Evolutionary conservation across 2,888 invertebrate genomes (phyloP).

Genomic region (Craniophora ligustri): DNA sequence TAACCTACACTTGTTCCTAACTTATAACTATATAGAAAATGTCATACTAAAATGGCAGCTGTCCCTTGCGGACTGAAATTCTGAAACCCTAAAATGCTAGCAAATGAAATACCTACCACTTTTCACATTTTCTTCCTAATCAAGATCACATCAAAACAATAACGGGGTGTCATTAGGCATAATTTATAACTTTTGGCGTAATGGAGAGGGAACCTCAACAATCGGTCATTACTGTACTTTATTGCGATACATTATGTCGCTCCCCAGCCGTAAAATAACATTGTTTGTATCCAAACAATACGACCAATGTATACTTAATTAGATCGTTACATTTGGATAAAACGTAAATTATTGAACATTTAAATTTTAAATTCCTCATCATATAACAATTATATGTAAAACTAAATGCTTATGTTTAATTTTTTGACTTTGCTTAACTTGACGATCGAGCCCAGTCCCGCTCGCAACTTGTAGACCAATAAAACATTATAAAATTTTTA

Average conservation of each 20-base stretch:
- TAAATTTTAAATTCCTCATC: not conserved
- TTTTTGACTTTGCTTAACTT: too few species aligned
- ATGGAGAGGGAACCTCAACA: constrained; percentile 17
- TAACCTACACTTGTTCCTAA: too few species aligned
- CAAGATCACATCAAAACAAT: constrained; percentile 29
- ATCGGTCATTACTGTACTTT: constrained; percentile 36
- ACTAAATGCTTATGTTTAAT: too few species aligned
- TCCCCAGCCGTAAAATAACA: constrained; percentile 24
- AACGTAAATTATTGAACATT: constrained; percentile 5
- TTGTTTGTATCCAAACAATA: constrained; percentile 31
- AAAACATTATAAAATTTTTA: not conserved
- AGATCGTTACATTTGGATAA: constrained; percentile 18
- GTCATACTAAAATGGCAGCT: too few species aligned
- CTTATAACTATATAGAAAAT: too few species aligned
- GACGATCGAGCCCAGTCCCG: too few species aligned
- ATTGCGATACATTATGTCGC: constrained; percentile 22
- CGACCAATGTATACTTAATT: constrained; percentile 29
- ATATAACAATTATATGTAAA: too few species aligned
- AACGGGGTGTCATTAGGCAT: constrained; percentile 31
- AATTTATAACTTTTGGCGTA: constrained; percentile 31
- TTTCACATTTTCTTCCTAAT: constrained; percentile 29
- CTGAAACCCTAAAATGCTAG: too few species aligned
- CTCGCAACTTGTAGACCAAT: too few species aligned
- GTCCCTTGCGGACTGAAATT: too few species aligned
- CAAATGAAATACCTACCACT: not conserved